Conservation (phyloP, 2,888 invertebrate genomes). For the Alentia gelatinosa region DNA sequence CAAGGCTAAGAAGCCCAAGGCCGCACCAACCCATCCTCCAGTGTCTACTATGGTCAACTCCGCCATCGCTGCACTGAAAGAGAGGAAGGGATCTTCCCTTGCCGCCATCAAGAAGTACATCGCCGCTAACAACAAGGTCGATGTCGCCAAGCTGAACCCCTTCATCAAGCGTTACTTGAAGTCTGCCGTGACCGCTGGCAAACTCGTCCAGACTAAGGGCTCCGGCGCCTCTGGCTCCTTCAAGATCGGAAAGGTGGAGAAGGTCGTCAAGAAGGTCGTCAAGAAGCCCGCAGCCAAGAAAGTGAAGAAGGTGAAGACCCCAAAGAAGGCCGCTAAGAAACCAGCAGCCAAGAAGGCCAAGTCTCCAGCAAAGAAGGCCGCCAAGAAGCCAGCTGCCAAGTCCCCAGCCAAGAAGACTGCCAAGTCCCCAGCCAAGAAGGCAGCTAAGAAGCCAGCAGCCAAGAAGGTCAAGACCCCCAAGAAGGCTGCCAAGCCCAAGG, state of each 20-base stretch:
- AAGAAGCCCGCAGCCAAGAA: constrained; percentile 53
- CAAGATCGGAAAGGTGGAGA: constrained; percentile 64
- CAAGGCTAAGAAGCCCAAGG: constrained; percentile 54
- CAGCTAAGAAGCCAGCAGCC: constrained; percentile 50
- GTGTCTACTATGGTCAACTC: constrained; percentile 84
- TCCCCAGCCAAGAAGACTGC: constrained; percentile 8
- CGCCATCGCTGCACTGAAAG: constrained; percentile 80
- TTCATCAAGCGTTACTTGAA: constrained; percentile 85
- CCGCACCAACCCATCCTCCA: constrained; percentile 80
- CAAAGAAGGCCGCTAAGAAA: constrained; percentile 50
- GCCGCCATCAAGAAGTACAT: constrained; percentile 86
- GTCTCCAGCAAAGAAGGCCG: not conserved
- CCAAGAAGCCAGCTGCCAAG: constrained; percentile 37
- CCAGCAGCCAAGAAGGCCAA: constrained; percentile 47
- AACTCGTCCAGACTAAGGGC: constrained; percentile 74
- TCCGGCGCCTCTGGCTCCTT: constrained; percentile 75
- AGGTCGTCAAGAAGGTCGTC: constrained; percentile 25
- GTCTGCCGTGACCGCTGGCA: constrained; percentile 82
- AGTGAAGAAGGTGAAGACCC: constrained; percentile 40
- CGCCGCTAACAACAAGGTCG: constrained; percentile 84
- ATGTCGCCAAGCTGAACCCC: constrained; percentile 83
- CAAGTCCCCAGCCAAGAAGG: constrained; percentile 53
- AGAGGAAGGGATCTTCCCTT: constrained; percentile 84
- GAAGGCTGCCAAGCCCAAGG: constrained; percentile 40
- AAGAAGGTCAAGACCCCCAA: constrained; percentile 52